These are phyloP conservation scores for Ophraella communa DNA, from an alignment of 2,888 invertebrate species.

Conservation along the genomic window DNA sequence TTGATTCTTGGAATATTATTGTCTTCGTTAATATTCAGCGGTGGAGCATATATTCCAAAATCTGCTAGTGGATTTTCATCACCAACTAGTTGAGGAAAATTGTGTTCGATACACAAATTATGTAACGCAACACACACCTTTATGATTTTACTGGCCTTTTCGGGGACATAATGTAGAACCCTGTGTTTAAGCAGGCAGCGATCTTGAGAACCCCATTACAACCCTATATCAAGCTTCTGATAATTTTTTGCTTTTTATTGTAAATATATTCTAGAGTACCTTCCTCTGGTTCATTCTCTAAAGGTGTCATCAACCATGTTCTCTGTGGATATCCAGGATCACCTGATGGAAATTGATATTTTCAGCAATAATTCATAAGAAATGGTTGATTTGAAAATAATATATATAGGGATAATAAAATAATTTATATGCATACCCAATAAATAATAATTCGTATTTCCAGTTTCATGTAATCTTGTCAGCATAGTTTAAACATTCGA, in stretches of 20 bases:
- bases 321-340: slow-evolving; percentile 21
- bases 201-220: slow-evolving; percentile 29
- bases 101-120: slow-evolving; percentile 24
- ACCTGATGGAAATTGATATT: too few relatives aligned
- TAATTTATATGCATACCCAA: slow-evolving; percentile 9
- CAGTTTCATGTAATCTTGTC: neutral
- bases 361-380: neutral
- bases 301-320: slow-evolving; percentile 18
- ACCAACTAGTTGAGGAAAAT: slow-evolving; percentile 19
- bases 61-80: slow-evolving; percentile 11
- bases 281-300: slow-evolving; percentile 12
- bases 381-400: neutral
- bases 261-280: slow-evolving; percentile 17
- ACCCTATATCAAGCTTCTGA: slow-evolving; percentile 20
- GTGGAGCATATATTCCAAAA: slow-evolving; percentile 9
- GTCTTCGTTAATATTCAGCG: slow-evolving; percentile 1
- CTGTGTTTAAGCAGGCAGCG: slow-evolving; percentile 30
- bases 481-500: slow-evolving; percentile 17
- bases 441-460: slow-evolving; percentile 20
- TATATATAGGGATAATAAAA: neutral
- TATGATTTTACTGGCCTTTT: slow-evolving; percentile 25
- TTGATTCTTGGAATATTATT: slow-evolving; percentile 11
- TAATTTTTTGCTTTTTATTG: slow-evolving; percentile 17
- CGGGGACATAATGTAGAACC: slow-evolving; percentile 28
- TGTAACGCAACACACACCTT: slow-evolving; percentile 32